phyloP scores from a whole-genome alignment of 2,113 vertebrate species.

The Lagopus leucura region DNA sequence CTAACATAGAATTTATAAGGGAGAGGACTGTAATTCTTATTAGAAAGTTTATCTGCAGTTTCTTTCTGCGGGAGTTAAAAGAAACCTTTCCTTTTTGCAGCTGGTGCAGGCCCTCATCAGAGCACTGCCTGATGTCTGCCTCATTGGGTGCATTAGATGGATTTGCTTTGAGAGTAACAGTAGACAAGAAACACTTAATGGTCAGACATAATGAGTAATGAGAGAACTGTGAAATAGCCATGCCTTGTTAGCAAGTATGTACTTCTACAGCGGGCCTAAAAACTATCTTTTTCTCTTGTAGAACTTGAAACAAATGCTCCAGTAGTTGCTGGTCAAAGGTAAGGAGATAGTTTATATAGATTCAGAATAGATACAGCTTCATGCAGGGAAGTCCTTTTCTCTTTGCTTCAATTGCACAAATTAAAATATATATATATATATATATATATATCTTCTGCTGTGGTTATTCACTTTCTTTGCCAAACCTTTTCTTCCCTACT shows the following conservation, averaged over 20 bases:
- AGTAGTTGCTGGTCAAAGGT: conserved; percentile 81
- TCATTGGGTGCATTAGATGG: neutral
- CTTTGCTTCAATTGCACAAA: neutral
- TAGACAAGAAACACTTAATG: neutral
- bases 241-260: conserved; percentile 35
- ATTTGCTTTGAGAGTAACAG: neutral
- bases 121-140: neutral
- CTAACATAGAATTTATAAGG: neutral
- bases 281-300: conserved; percentile 76
- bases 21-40: neutral
- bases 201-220: neutral
- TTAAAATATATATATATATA: neutral
- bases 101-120: neutral
- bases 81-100: neutral
- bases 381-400: conserved; percentile 25
- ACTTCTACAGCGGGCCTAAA: conserved; percentile 47
- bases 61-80: neutral
- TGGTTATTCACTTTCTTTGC: conserved; percentile 1
- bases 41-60: neutral
- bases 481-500: neutral
- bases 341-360: conserved; percentile 72
- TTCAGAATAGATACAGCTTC: conserved; percentile 49
- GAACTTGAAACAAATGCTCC: conserved; percentile 80
- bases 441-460: neutral
- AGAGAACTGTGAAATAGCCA: conserved; percentile 14